A percentile compares a stretch with the other conserved stretches of the same genome.
phyloP scores from a whole-genome alignment of 2,888 invertebrate genomes.

The Nemotelus nigrinus region DNA sequence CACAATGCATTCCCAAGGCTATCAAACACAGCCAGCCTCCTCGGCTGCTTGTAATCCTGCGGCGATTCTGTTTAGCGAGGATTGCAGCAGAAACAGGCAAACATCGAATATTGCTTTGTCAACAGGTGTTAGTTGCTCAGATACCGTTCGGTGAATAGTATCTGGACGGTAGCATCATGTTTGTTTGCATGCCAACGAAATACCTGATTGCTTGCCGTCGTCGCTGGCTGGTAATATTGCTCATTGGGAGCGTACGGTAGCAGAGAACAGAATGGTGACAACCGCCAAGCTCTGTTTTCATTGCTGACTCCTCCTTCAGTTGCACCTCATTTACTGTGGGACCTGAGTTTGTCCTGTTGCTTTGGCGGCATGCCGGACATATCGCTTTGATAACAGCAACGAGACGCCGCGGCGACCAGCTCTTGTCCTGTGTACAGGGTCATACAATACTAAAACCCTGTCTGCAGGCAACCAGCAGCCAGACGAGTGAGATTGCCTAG shows the following conservation, averaged over 20 bases:
- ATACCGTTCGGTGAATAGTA: conserved; percentile 44
- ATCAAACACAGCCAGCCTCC: too few species aligned
- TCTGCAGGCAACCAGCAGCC: not conserved
- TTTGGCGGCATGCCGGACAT: conserved; percentile 30
- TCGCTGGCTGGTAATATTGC: not conserved
- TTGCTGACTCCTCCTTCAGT: not conserved
- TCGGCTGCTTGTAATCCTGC: too few species aligned
- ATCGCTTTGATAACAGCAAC: conserved; percentile 7
- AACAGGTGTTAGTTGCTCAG: conserved; percentile 8
- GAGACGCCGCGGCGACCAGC: too few species aligned
- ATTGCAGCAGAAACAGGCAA: not conserved
- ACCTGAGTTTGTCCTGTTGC: not conserved
- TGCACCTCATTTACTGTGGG: conserved; percentile 22
- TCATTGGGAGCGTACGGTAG: not conserved
- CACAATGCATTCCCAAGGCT: too few species aligned
- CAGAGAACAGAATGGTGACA: conserved; percentile 33
- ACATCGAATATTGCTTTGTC: not conserved
- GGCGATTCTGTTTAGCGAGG: too few species aligned
- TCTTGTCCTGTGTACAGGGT: too few species aligned
- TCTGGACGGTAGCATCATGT: conserved; percentile 39
- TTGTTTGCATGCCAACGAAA: conserved; percentile 45
- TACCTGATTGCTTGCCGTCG: not conserved
- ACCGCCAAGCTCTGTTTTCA: conserved; percentile 18
- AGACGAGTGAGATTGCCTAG: not conserved
- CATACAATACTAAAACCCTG: not conserved